Conservation (phyloP, 2,888 invertebrate species). For the Automeris io region DNA sequence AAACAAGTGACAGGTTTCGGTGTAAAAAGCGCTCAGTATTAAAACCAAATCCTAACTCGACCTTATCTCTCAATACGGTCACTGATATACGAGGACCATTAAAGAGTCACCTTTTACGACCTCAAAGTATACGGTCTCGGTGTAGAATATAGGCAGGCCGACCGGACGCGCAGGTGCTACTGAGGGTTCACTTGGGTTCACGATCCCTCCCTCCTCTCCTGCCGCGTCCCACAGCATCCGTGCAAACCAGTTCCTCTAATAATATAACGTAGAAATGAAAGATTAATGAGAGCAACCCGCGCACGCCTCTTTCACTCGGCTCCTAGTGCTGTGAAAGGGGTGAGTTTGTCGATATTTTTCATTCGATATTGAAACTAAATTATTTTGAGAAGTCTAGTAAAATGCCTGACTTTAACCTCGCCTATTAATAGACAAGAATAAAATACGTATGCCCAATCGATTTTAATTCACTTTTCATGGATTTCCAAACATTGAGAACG, state of each 20-base stretch:
- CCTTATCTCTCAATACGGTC: conserved; percentile 26
- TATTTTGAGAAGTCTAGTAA: too few species aligned
- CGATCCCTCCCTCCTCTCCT: conserved; percentile 33
- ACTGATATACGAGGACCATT: conserved; percentile 30
- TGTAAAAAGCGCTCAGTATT: conserved; percentile 21
- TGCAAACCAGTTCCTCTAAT: conserved; percentile 76
- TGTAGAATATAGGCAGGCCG: conserved; percentile 26
- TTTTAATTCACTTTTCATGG: too few species aligned
- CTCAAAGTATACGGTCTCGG: conserved; percentile 22
- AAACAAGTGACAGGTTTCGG: too few species aligned
- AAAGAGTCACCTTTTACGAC: conserved; percentile 39
- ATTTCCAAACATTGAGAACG: too few species aligned
- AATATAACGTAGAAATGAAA: conserved; percentile 76
- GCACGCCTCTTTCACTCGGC: conserved; percentile 72
- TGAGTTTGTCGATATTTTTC: conserved; percentile 19
- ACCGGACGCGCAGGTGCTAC: conserved; percentile 74
- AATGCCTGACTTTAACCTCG: too few species aligned
- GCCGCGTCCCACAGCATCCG: conserved; percentile 57
- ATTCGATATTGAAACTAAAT: not conserved
- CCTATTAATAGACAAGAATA: too few species aligned
- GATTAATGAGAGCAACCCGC: conserved; percentile 76
- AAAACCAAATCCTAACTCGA: conserved; percentile 3
- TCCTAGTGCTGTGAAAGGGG: conserved; percentile 31
- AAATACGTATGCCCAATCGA: too few species aligned
- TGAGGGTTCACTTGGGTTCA: conserved; percentile 73